phyloP scores from a whole-genome alignment of 2,113 vertebrate genomes.

The Saguinus midas region DNA sequence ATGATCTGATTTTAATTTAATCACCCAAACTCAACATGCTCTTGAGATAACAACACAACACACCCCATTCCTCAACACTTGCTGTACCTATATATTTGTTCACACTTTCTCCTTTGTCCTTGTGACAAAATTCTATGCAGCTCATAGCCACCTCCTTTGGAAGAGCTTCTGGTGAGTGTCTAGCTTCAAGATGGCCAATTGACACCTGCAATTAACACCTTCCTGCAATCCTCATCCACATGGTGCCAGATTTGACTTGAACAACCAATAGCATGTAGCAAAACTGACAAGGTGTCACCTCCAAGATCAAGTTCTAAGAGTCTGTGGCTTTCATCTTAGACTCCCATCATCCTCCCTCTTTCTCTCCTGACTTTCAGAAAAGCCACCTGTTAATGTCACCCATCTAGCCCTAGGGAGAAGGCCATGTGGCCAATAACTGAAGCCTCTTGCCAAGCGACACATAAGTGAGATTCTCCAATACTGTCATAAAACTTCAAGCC shows the following conservation, averaged over 20 bases:
- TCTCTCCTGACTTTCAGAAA: neutral
- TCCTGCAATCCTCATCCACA: rapidly evolving
- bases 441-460: neutral
- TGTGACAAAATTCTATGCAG: no score
- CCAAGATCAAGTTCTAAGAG: no score
- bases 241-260: rapidly evolving
- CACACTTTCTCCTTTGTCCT: no score
- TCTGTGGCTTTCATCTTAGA: neutral
- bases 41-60: neutral
- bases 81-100: rapidly evolving
- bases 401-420: neutral
- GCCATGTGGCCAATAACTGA: neutral
- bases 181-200: no score
- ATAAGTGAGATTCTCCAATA: rapidly evolving
- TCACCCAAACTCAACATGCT: no score
- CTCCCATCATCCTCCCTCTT: neutral
- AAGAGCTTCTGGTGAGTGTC: neutral
- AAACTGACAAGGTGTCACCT: rapidly evolving
- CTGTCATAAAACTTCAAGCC: rapidly evolving
- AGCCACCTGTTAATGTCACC: rapidly evolving
- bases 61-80: no score
- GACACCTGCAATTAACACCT: neutral
- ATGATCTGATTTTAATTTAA: neutral
- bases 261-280: no score
- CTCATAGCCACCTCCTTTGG: neutral